Conservation (phyloP, 37 sponge, comb jelly and placozoan species). For the Mnemiopsis leidyi region DNA sequence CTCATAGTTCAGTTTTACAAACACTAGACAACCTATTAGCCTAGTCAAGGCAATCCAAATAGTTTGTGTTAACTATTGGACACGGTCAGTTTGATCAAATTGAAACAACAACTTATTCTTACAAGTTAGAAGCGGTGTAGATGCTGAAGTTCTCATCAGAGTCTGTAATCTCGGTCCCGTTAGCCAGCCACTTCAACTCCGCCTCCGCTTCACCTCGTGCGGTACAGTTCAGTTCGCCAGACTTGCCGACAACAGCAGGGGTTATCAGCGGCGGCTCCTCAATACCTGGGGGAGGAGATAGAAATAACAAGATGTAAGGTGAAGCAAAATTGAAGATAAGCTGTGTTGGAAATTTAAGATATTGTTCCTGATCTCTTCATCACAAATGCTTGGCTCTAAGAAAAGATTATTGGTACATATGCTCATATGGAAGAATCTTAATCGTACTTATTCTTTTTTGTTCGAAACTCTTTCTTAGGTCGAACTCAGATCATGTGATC, state of each 20-base stretch:
- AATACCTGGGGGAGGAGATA: no score
- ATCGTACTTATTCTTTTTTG: background rate
- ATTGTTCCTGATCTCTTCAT: no score
- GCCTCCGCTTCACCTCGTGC: slow-evolving; percentile 59
- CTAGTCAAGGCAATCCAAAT: no score
- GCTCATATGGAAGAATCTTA: no score
- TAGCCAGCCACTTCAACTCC: slow-evolving; percentile 31
- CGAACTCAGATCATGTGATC: background rate
- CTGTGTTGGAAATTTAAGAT: no score
- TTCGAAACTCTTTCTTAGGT: background rate
- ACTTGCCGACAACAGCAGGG: background rate
- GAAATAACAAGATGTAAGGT: no score
- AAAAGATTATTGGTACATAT: background rate
- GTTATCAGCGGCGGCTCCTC: background rate
- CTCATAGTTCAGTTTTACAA: no score
- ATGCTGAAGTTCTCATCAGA: background rate
- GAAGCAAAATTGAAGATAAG: no score
- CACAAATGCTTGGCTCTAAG: background rate
- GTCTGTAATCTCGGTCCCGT: slow-evolving; percentile 13
- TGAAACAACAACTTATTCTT: no score
- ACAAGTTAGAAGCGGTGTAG: slow-evolving; percentile 35
- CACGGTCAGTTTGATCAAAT: no score
- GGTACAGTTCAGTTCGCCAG: slow-evolving; percentile 33
- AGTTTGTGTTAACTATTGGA: no score
- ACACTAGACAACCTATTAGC: no score